Conservation (phyloP, 2,113 vertebrate species). For the Rhabdornis inornatus region DNA sequence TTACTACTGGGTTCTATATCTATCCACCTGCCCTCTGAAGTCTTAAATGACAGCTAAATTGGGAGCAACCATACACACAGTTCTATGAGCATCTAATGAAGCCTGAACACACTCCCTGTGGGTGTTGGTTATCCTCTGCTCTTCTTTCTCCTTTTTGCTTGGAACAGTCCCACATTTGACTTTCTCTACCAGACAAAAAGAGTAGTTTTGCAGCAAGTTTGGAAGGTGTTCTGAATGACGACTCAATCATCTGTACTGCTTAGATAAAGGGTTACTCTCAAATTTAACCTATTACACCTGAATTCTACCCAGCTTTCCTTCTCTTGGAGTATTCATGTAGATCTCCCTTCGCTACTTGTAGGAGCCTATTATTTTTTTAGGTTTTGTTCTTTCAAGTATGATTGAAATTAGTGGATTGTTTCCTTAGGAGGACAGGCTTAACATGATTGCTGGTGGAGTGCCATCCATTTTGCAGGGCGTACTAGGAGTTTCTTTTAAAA, state of each 20-base stretch:
- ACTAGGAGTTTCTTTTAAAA: neutral
- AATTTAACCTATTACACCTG: neutral
- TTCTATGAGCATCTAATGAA: neutral
- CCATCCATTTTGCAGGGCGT: neutral
- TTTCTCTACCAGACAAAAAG: neutral
- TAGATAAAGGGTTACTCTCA: neutral
- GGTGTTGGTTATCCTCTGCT: neutral
- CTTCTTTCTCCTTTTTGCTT: neutral
- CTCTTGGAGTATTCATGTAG: neutral
- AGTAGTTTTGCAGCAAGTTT: neutral
- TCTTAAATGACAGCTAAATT: neutral
- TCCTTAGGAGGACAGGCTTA: neutral
- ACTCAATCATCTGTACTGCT: neutral
- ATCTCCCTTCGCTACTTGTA: neutral
- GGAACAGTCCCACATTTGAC: neutral
- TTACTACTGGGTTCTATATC: neutral
- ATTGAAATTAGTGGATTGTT: neutral
- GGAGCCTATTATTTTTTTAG: neutral
- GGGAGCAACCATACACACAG: neutral
- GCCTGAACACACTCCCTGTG: neutral
- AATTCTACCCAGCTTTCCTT: neutral
- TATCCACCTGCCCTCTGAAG: neutral
- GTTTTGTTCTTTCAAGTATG: neutral
- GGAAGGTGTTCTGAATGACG: neutral
- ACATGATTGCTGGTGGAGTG: neutral